Base-by-base conservation (phyloP, 2,888 invertebrate genomes). In the Cheilosia impressa region DNA sequence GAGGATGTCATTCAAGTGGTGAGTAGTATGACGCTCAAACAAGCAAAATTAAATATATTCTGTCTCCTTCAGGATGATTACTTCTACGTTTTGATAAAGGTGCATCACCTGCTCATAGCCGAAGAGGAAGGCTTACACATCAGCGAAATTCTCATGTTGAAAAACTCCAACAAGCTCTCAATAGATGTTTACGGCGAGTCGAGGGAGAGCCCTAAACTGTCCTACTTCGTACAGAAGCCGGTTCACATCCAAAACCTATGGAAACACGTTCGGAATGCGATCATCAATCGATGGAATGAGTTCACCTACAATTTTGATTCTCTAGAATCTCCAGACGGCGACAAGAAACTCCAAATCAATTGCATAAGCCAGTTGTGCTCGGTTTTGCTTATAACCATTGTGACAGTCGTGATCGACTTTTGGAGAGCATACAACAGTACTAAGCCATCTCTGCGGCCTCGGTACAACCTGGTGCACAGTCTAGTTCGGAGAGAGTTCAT, bases 251-350 rank as follows among this genome's bases (percentile, higher is more conserved):
- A 95, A 24, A 93, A 94, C 73, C 92, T 97, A 10, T 94, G 94
- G 90, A 94, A 94, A 47, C 95, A 95, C 87, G 88, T 96, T 15
- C 93, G 94, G 50, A 95, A 96, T 88, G 94, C 94, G 79, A 91
- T 96, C 41, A 94, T 95, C 19, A 96, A 96, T 88, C 93, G 94
- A 22, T 97, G 96, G 96, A 96, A 96, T 89, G 96, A 96, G 89
- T 96, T 96, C 88, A 94, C 96, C 6, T 95, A 95, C 27, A 95
- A 95, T 89, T 96, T 96, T 87, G 97, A 97, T 90, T 96, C 96
- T 0, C 92, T 95, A 5, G 96, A 96, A 90, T 94, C 95, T 73
- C 95, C 96, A 0, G 92, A 92, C 63, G 91, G 90, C 6, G 83
- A 83, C 76, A 88, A 84, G n/a, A 88, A 81, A 24, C 87, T 89